These are phyloP conservation scores for Limosa lapponica DNA, from an alignment of 2,797 vertebrate genomes.

Conservation along the genomic window DNA sequence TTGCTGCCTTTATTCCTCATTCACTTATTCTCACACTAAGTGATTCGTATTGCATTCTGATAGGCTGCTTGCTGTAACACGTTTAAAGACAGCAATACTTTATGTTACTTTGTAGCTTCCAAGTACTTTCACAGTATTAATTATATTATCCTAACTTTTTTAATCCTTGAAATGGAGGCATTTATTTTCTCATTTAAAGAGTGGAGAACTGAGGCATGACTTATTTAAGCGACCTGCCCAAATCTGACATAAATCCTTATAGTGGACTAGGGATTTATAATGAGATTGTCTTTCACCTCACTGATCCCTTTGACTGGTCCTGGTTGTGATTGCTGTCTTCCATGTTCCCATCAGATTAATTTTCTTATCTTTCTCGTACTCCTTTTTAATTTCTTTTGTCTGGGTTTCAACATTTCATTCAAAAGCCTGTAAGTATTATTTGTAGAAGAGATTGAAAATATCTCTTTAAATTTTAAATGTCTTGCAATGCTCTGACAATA, in stretches of 20 bases:
- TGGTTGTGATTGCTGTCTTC: background rate
- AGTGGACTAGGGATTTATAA: background rate
- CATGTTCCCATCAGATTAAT: conserved; percentile 11
- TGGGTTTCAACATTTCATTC: background rate
- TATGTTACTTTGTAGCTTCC: background rate
- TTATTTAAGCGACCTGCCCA: conserved; percentile 1
- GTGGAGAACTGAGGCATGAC: background rate
- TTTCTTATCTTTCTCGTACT: background rate
- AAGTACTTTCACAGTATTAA: background rate
- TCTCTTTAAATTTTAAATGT: conserved; percentile 11
- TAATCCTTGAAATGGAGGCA: background rate
- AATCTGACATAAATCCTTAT: conserved; percentile 4
- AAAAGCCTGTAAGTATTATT: background rate
- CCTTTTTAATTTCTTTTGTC: conserved; percentile 8
- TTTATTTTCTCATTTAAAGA: conserved; percentile 25
- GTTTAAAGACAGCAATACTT: background rate
- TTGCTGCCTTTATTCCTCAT: background rate
- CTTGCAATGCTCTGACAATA: background rate
- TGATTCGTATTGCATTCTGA: background rate
- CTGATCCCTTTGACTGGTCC: background rate
- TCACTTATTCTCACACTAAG: background rate
- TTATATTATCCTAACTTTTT: conserved; percentile 5
- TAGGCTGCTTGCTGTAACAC: background rate
- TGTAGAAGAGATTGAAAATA: background rate
- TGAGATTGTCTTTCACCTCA: conserved; percentile 28